Conservation (phyloP, 30 jellyfish, hydroid and myxozoan genomes). For the Aurelia coerulea region DNA sequence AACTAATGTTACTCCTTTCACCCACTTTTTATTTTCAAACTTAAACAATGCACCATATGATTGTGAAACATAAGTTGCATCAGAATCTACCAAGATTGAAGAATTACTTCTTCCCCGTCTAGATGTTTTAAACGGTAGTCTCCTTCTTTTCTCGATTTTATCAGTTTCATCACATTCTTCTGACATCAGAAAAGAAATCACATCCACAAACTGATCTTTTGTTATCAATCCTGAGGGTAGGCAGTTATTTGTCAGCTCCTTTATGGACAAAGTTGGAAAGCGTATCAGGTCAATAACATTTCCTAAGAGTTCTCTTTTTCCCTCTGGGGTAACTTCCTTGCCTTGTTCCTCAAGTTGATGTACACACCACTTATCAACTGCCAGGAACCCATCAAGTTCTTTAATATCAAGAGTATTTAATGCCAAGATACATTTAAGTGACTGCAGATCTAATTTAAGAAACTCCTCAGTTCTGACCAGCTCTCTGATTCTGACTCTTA, state of each 20-base stretch:
- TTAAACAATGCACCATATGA: too few relatives aligned
- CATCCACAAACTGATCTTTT: not conserved
- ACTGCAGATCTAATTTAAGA: not conserved
- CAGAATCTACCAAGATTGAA: too few relatives aligned
- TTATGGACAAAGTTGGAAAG: not conserved
- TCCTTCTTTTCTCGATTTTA: too few relatives aligned
- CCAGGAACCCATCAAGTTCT: conserved; percentile 8
- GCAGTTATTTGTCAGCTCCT: not conserved
- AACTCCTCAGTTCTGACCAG: not conserved
- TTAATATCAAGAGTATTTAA: not conserved
- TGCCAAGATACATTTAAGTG: not conserved
- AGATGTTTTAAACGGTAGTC: too few relatives aligned
- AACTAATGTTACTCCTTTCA: too few relatives aligned
- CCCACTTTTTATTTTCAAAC: too few relatives aligned
- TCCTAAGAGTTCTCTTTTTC: conserved; percentile 14
- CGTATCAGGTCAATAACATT: not conserved
- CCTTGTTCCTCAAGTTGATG: not conserved
- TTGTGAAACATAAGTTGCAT: too few relatives aligned
- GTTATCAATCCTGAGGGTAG: conserved; percentile 9
- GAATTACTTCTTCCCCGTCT: too few relatives aligned
- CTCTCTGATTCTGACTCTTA: not conserved
- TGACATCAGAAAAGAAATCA: too few relatives aligned
- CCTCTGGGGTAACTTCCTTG: not conserved
- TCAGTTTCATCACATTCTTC: too few relatives aligned
- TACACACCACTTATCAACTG: conserved; percentile 20